Evolutionary conservation across 2,888 invertebrate species (phyloP), one percentile per base, ranked within the genome.

Genomic region (Neoscelio sp.): DNA sequence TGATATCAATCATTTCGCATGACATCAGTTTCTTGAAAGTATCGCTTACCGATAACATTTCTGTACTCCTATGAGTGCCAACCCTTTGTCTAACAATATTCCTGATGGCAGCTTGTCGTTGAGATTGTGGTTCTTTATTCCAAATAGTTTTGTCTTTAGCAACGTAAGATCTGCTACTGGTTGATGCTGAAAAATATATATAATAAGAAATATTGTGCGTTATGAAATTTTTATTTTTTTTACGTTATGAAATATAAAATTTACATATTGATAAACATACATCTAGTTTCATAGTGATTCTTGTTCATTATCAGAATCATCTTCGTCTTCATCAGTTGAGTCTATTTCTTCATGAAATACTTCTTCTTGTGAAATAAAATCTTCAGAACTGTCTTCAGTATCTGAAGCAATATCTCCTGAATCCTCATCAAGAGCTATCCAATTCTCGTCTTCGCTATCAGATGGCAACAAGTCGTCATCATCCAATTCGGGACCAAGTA

Each of bases 21-120:
- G n/a, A n/a, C n/a, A n/a, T n/a, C n/a, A n/a, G 7, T 23, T 18
- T 48, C 13, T 35, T 10, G 38, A 56, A 56, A 33, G 56, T 56
- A 8, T 38, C 56, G 15, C 38, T 6, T 17, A 56, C 6, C 13
- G 56, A 30, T 15, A 54, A 20, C n/a, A 33, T 56, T 38, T 56
- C 15, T 38, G 56, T 56, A 38, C 12, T 17, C 20, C 10, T 56
- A 33, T 38, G 38, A 5, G 54, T 23, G 3, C 50, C 50, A 26
- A n/a, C 18, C 12, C 35, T 54, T 35, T 54, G 18, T 8, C 54
- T 28, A 8, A 35, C n/a, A 35, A 54, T 35, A 35, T 54, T 54
- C 13, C 35, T 28, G 12, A 13, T 3, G 13, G 12, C 13, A 38
- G 38, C 2, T 38, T 38, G 38, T 13, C 13, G 38, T 10, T 38